Conservation (phyloP, 2,797 vertebrate genomes). For the Sebastolobus alascanus region DNA sequence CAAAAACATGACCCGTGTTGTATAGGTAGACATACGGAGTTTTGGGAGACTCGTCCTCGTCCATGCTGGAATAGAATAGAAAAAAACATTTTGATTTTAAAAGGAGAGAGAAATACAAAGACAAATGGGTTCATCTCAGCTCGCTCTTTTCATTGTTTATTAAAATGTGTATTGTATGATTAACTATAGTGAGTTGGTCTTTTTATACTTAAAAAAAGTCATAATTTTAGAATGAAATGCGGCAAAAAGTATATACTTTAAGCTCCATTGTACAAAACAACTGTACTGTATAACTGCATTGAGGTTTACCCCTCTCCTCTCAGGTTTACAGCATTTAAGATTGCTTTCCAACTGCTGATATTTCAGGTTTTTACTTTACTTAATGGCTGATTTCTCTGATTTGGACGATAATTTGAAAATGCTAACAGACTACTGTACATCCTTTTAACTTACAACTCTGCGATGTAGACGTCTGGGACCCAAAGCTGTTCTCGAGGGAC, state of each 20-base stretch:
- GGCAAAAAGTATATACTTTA: not conserved
- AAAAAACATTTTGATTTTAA: not conserved
- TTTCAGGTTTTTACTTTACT: not conserved
- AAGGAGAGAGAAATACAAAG: not conserved
- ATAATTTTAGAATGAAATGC: not conserved
- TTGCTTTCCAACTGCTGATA: not conserved
- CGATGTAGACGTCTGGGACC: conserved; percentile 65
- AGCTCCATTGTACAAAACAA: not conserved
- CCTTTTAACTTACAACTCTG: conserved; percentile 60
- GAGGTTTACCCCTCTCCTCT: not conserved
- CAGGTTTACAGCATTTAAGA: not conserved
- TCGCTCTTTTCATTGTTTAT: not conserved
- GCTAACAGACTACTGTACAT: not conserved
- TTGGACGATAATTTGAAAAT: too few relatives aligned
- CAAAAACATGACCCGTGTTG: conserved; percentile 72
- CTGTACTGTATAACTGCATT: not conserved
- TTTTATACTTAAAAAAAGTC: not conserved
- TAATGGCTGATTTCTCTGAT: too few relatives aligned
- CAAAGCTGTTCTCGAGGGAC: conserved; percentile 66
- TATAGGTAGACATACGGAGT: conserved; percentile 76
- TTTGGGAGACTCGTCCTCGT: conserved; percentile 66
- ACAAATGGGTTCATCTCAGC: not conserved
- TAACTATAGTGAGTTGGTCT: not conserved
- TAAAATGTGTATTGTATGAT: not conserved
- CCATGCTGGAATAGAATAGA: conserved; percentile 67